These are phyloP conservation scores for Ophiodon elongatus DNA, from an alignment of 2,113 vertebrate genomes.

Conservation along the genomic window DNA sequence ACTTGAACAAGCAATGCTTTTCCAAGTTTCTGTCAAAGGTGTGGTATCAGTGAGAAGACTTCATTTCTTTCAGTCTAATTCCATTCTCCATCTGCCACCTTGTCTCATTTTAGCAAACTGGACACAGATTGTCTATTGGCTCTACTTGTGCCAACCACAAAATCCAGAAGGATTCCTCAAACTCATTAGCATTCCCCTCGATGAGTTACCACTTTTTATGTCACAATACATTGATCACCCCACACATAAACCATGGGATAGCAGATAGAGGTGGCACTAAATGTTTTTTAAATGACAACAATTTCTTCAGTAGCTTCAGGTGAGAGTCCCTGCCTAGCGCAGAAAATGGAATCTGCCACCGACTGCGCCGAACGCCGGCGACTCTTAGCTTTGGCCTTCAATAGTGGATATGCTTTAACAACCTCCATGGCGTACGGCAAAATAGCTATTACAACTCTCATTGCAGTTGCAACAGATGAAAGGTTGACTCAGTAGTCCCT, in stretches of 20 bases:
- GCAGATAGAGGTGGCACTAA: slow-evolving; percentile 44
- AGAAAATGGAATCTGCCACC: slow-evolving; percentile 76
- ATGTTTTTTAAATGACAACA: slow-evolving; percentile 62
- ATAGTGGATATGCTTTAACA: slow-evolving; percentile 47
- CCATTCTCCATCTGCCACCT: slow-evolving; percentile 23
- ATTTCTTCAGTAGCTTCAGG: slow-evolving; percentile 65
- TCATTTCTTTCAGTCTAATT: not conserved
- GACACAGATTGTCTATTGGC: slow-evolving; percentile 16
- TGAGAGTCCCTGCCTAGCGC: slow-evolving; percentile 59
- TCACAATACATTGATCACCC: slow-evolving; percentile 49
- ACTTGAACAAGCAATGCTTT: not conserved
- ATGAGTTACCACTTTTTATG: slow-evolving; percentile 34
- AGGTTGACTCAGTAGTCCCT: slow-evolving; percentile 6
- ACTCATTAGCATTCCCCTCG: slow-evolving; percentile 42
- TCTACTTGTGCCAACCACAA: not conserved
- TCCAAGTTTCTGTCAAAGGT: slow-evolving; percentile 6
- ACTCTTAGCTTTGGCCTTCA: slow-evolving; percentile 47
- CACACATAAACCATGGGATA: slow-evolving; percentile 30
- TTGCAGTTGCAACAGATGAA: slow-evolving; percentile 30
- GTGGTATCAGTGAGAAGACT: not conserved
- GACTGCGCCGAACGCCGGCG: slow-evolving; percentile 46
- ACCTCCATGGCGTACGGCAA: slow-evolving; percentile 11
- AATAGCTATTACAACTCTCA: slow-evolving; percentile 19
- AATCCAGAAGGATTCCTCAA: slow-evolving; percentile 29
- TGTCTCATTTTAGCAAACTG: slow-evolving; percentile 26